Evolutionary conservation across 1,140 invertebrate species (phyloP).

Genomic region (Drosophila pallidifrons): DNA sequence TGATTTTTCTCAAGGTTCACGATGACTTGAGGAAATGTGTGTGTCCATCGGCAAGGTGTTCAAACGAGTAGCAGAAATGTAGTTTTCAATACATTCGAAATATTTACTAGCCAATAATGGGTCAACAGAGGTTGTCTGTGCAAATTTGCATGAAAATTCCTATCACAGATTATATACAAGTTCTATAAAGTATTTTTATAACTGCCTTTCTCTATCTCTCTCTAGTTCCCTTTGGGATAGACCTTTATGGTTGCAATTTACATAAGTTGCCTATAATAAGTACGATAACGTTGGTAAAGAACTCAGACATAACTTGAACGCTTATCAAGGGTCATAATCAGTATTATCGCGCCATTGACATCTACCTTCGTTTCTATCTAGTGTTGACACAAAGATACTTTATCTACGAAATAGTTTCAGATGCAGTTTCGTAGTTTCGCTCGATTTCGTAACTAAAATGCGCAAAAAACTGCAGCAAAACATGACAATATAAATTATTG

Average conservation of each 20-base stretch:
- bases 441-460: background rate
- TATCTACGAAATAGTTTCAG: slow-evolving; percentile 4
- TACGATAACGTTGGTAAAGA: background rate
- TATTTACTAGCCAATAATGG: background rate
- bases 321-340: slow-evolving; percentile 35
- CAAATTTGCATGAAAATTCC: slow-evolving; percentile 42
- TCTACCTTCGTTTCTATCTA: slow-evolving; percentile 33
- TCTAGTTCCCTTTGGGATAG: slow-evolving; percentile 4
- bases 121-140: slow-evolving; percentile 30
- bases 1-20: slow-evolving; percentile 75
- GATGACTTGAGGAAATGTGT: slow-evolving; percentile 57
- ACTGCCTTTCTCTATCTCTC: background rate
- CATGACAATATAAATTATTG: background rate
- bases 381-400: slow-evolving; percentile 30
- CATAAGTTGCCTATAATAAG: slow-evolving; percentile 6
- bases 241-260: slow-evolving; percentile 19
- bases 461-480: background rate
- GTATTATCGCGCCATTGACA: slow-evolving; percentile 52
- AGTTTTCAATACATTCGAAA: slow-evolving; percentile 22
- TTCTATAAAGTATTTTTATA: background rate
- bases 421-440: background rate
- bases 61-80: background rate
- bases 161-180: slow-evolving; percentile 12
- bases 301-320: background rate
- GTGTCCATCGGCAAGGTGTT: slow-evolving; percentile 28